A percentile compares a stretch with the other conserved stretches of the same genome.
Evolutionary conservation across 2,797 vertebrate species (phyloP).

Genomic region (Lepidocolaptes lacrymiger): DNA sequence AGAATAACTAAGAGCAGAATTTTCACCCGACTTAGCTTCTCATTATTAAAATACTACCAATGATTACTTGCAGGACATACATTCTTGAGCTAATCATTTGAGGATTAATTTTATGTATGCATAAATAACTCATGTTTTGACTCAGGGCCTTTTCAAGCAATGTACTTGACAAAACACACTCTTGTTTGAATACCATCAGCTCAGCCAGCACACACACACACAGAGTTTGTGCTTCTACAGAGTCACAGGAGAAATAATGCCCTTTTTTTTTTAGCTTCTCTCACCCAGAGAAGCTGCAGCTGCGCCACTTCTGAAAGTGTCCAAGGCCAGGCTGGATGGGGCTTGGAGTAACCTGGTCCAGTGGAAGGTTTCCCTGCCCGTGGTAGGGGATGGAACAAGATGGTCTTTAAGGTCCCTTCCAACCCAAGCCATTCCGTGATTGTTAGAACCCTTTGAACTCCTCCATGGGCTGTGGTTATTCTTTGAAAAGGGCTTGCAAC

Average conservation of each 20-base stretch:
- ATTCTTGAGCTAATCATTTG: constrained; percentile 25
- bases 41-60: background rate
- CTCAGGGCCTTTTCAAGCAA: background rate
- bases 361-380: background rate
- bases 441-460: background rate
- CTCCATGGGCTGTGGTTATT: accelerated
- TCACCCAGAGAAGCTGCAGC: too few species aligned
- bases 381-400: background rate
- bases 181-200: background rate
- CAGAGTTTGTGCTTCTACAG: background rate
- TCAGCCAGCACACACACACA: background rate
- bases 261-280: background rate
- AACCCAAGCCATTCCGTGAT: background rate
- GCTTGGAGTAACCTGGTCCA: background rate
- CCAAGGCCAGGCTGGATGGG: background rate
- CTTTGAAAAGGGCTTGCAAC: background rate
- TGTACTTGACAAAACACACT: background rate
- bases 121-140: constrained; percentile 42
- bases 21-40: constrained; percentile 19
- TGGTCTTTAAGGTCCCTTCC: background rate
- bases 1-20: constrained; percentile 9
- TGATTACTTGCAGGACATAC: constrained; percentile 23
- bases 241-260: background rate
- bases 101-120: constrained; percentile 26
- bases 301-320: background rate